Evolutionary conservation across 2,113 vertebrate genomes (phyloP).

Genomic region (Apodemus speciosus): DNA sequence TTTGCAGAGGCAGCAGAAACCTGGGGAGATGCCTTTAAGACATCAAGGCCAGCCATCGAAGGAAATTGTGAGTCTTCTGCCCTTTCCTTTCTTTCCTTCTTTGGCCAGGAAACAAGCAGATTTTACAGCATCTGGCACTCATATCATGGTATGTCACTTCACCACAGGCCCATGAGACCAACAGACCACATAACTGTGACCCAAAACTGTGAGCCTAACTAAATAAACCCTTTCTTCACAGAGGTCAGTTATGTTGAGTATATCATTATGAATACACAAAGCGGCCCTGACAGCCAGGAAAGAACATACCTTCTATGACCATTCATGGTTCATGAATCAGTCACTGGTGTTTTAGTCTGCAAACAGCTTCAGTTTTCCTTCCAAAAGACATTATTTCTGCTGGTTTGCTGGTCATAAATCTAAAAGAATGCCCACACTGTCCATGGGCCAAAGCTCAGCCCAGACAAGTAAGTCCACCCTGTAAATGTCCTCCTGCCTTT

Average conservation of each 20-base stretch:
- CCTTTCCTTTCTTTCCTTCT: neutral
- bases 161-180: neutral
- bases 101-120: neutral
- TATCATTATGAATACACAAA: neutral
- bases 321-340: neutral
- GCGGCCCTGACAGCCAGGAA: neutral
- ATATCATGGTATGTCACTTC: neutral
- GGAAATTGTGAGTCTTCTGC: no score
- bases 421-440: neutral
- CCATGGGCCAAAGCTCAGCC: neutral
- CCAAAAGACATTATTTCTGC: neutral
- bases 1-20: neutral
- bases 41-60: fast-evolving
- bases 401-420: neutral
- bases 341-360: neutral
- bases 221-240: neutral
- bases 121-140: neutral
- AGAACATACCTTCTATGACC: neutral
- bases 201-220: neutral
- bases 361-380: neutral
- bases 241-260: neutral
- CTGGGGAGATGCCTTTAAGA: neutral
- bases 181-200: neutral
- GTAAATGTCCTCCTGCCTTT: neutral
- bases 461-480: neutral